These are phyloP conservation scores for Poecilia wingei DNA, from an alignment of 2,797 vertebrate genomes.

Conservation along the genomic window DNA sequence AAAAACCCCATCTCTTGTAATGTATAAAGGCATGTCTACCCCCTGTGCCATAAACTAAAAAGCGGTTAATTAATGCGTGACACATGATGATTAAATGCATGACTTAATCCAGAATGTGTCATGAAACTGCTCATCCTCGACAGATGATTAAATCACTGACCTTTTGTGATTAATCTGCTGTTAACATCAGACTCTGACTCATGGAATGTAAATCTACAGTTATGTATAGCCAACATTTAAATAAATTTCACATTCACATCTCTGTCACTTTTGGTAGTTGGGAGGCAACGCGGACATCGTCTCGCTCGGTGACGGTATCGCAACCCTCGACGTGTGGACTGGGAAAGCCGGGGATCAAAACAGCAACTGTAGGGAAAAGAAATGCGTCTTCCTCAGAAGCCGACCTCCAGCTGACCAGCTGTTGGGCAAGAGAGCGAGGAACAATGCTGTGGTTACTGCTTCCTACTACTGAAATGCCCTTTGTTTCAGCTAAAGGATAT, in stretches of 20 bases:
- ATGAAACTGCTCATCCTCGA: conserved; percentile 4
- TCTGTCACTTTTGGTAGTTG: background rate
- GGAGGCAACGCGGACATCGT: background rate
- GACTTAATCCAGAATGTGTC: conserved; percentile 5
- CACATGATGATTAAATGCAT: conserved; percentile 6
- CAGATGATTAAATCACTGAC: conserved; percentile 9
- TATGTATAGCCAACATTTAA: background rate
- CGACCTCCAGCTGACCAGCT: background rate
- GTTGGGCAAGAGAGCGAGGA: background rate
- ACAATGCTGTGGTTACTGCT: background rate
- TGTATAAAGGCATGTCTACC: background rate
- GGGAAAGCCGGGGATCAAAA: background rate
- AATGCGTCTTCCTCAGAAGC: background rate
- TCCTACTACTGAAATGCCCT: background rate
- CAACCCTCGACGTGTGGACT: background rate
- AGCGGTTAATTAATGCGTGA: background rate
- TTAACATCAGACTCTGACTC: conserved; percentile 6
- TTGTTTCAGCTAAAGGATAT: background rate
- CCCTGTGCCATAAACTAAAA: background rate
- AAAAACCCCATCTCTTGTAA: background rate
- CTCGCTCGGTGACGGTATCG: background rate
- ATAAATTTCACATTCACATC: background rate
- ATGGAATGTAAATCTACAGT: background rate
- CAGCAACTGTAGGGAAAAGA: background rate
- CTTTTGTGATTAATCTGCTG: background rate